Base-by-base conservation (phyloP, 2,113 vertebrate genomes). In the Phylloscopus whistleri region DNA sequence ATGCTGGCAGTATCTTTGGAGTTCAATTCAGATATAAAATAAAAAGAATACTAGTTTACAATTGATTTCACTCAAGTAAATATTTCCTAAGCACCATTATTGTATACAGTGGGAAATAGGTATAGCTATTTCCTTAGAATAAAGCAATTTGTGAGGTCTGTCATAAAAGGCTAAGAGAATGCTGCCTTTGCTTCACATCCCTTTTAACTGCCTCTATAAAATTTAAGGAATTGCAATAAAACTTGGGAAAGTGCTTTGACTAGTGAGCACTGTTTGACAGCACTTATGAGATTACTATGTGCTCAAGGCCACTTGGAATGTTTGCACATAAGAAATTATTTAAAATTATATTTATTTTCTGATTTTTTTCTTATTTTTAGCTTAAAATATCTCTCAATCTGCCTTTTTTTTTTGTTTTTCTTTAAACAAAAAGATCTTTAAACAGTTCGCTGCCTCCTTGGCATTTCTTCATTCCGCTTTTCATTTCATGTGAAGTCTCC, bases 171-270 rank as follows among this genome's bases (percentile, higher is more conserved):
- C 72, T 93, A 84, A 88, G 75, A 95, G 84, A 97, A 96, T 95
- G 92, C 58, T 83, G 82, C 94, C 90, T 90, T 89, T 97, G 93
- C 87, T 89, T 93, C 87, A 52, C 62, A 93, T 96, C 33, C 80
- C 55, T 96, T 95, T 97, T 96, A 97, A 96, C 77, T 78, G 78
- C 69, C 68, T 93, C 84, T 84, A 96, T 98, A 97, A 98, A 98
- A 98, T 92, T 95, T 97, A 97, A 97, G 94, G 69, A 93, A 96
- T 97, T 90, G 90, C 79, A 84, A 77, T 96, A 96, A 96, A 97
- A 93, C 76, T 94, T 93, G 60, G 62, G 74, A 68, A 87, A 86
- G 55, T 75, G 69, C 75, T 92, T 93, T 84, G 81, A 85, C 85
- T 74, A 68, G 49, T 96, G 90, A 97, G 58, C 68, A 74, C 22